A percentile compares a stretch with the other conserved stretches of the same genome.
Conservation (phyloP, 2,797 vertebrate genomes). For the Cichlasoma orientale region DNA sequence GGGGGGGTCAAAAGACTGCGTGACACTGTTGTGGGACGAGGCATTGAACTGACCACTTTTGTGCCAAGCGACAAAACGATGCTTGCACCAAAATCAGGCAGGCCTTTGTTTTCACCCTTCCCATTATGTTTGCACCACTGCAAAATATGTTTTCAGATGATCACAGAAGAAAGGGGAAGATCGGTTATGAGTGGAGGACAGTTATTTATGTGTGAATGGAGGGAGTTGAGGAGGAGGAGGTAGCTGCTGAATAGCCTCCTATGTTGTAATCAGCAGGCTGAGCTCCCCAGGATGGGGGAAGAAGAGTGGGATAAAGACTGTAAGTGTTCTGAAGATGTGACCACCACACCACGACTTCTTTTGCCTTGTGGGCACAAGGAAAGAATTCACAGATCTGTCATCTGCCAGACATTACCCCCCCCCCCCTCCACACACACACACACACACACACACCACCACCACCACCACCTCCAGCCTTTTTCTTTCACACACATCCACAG, state of each 20-base stretch:
- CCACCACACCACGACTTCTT: slow-evolving; percentile 63
- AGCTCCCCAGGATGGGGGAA: slow-evolving; percentile 85
- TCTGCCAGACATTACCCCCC: slow-evolving; percentile 88
- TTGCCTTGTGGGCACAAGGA: slow-evolving; percentile 89
- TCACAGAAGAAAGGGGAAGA: slow-evolving; percentile 44
- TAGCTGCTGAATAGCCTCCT: slow-evolving; percentile 89
- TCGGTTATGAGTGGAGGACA: slow-evolving; percentile 17
- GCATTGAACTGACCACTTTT: slow-evolving; percentile 79
- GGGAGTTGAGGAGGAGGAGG: slow-evolving; percentile 72
- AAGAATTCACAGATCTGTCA: slow-evolving; percentile 92
- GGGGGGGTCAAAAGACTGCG: slow-evolving; percentile 81
- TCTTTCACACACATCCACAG: slow-evolving; percentile 36
- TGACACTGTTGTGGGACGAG: slow-evolving; percentile 75
- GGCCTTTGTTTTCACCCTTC: slow-evolving; percentile 77
- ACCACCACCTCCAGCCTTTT: slow-evolving; percentile 22
- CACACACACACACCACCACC: slow-evolving; percentile 11
- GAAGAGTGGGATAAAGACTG: slow-evolving; percentile 88
- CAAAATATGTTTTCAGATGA: slow-evolving; percentile 93
- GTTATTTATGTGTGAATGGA: slow-evolving; percentile 34
- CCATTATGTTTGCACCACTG: slow-evolving; percentile 77
- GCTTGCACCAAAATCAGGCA: slow-evolving; percentile 27
- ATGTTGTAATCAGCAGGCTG: slow-evolving; percentile 90
- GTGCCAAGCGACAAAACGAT: slow-evolving; percentile 87
- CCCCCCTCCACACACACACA: not conserved
- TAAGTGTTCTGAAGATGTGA: slow-evolving; percentile 89